phyloP scores from a whole-genome alignment of 30 jellyfish, hydroid and myxozoan genomes.

The Morbakka virulenta region DNA sequence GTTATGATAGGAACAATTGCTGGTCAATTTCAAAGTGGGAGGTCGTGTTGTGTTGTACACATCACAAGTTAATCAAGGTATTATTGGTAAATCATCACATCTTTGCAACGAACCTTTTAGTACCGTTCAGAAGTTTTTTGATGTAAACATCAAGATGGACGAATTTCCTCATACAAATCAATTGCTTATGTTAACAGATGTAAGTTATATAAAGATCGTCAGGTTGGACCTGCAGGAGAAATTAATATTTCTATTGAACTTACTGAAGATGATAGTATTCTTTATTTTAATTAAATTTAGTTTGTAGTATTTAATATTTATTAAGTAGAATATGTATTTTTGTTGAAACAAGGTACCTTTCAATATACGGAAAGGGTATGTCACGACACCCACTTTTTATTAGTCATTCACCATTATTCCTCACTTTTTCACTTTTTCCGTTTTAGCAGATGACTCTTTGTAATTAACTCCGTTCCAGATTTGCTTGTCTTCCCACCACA shows the following conservation, averaged over 20 bases:
- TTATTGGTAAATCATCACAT: constrained; percentile 22
- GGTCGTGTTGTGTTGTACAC: constrained; percentile 50
- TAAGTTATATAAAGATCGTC: constrained; percentile 27
- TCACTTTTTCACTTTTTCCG: no score
- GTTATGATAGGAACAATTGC: constrained; percentile 12
- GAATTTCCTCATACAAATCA: constrained; percentile 2
- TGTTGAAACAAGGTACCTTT: no score
- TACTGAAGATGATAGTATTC: no score
- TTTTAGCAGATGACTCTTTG: no score
- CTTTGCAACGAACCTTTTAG: constrained; percentile 55
- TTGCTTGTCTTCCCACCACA: no score
- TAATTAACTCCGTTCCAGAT: no score
- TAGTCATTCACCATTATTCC: no score
- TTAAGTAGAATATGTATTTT: no score
- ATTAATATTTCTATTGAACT: constrained; percentile 25
- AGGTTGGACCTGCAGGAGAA: constrained; percentile 26
- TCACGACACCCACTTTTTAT: no score
- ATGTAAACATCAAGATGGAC: constrained; percentile 33
- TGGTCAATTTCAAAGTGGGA: constrained; percentile 24
- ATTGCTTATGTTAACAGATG: constrained; percentile 29
- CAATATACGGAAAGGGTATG: no score
- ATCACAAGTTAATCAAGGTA: constrained; percentile 29
- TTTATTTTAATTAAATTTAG: no score
- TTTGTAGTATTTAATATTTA: no score
- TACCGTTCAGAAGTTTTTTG: constrained; percentile 12